Conservation (phyloP, 2,888 invertebrate genomes). For the Callyntrura sp. region DNA sequence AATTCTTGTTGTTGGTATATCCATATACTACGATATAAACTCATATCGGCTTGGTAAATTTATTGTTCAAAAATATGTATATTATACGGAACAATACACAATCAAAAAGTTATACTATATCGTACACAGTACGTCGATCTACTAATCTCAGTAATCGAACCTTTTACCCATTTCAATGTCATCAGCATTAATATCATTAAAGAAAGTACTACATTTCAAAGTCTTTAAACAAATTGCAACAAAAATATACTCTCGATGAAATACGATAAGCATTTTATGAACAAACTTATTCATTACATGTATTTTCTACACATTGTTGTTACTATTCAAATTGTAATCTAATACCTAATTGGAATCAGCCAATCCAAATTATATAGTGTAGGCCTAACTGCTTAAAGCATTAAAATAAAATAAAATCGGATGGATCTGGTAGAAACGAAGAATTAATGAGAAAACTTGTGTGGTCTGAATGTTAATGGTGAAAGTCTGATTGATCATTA, state of each 20-base stretch:
- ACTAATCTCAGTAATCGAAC: neutral
- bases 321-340: neutral
- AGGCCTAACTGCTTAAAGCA: no score
- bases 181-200: neutral
- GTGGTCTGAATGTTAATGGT: constrained; percentile 57
- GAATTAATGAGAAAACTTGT: constrained; percentile 18
- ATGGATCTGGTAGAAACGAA: no score
- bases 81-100: neutral
- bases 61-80: neutral
- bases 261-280: neutral
- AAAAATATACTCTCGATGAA: neutral
- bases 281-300: neutral
- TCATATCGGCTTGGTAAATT: neutral
- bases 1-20: neutral
- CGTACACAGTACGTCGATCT: no score
- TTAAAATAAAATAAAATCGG: no score
- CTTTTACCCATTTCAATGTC: neutral
- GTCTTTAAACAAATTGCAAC: neutral
- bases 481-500: constrained; percentile 43
- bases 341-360: neutral
- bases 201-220: neutral
- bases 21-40: neutral
- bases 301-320: no score
- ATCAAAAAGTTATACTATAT: neutral
- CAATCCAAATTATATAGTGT: no score